Base-by-base conservation (phyloP, 2,888 invertebrate genomes). In the Dryadula phaetusa region DNA sequence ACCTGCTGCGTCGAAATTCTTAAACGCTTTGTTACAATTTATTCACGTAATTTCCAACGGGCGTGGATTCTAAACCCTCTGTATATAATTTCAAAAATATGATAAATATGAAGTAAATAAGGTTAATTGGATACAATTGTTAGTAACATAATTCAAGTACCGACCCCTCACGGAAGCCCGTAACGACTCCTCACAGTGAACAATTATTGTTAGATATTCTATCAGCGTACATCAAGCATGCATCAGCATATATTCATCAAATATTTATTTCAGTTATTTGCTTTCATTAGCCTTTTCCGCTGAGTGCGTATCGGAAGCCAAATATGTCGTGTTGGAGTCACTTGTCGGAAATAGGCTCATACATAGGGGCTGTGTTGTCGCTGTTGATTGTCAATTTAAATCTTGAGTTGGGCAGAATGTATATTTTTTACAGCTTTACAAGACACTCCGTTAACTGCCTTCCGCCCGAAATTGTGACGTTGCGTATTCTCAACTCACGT, bases 131-230 rank as follows among this genome's bases (percentile, higher is more conserved):
- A 3, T n/a, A 40, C n/a, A 40, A 40, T n/a, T 14, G 3, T 1
- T 10, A 40, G n/a, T 40, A n/a, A 40, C 14, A n/a, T 40, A 40
- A n/a, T 40, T n/a, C 42, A 5, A 16, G 0, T 4, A 18, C 6
- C 16, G 18, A 1, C 18, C n/a, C 14, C n/a, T 40, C n/a, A 1
- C 42, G 42, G 16, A 6, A 16, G 16, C 42, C 7, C 42, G 42
- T 6, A 6, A 14, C 42, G 16, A 42, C 0, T 16, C 16, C 42
- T 16, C 42, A 42, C 4, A 5, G 16, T 16, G 42, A 14, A 47
- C 20, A 47, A 47, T 47, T 22, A 47, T 47, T 22, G 22, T 47
- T 47, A 47, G 20, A 46, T 46, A 46, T 47, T 14, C 10, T 47
- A 12, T 22, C 14, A 1, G 4, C 14, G 14, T 47, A 44, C 20